Base-by-base conservation (phyloP, 2,113 vertebrate species). In the Agapornis roseicollis region DNA sequence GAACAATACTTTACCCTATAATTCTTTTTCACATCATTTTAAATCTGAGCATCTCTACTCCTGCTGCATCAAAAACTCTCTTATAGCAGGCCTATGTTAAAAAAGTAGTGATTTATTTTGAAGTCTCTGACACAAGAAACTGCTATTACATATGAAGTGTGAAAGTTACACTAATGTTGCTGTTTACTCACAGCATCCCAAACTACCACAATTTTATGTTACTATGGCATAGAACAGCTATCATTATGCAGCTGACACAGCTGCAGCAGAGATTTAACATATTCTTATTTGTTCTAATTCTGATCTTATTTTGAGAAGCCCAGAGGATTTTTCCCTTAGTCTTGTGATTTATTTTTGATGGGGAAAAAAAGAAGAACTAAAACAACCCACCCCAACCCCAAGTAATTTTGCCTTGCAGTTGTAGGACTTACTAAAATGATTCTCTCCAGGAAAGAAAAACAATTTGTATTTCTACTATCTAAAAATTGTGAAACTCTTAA, bases 1-100 rank as follows among this genome's bases (percentile, higher is more conserved):
- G 73, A 96, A 95, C 63, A 94, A 70, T 33, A 50, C 33, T 74
- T 95, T 55, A 76, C 25, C 18, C 69, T 86, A 7, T 72, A 92
- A 93, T 96, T 95, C 58, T 94, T 83, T 82, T 79, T 78, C 37
- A 77, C 42, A 65, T 81, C 55, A 66, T 86, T 90, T 95, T 85
- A 87, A 84, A 92, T 44, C 79, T 88, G 52, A 95, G 55, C 49
- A 89, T 90, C 89, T 90, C 77, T 65, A 24, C 25, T 93, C 92
- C 91, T 93, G 42, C 39, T 77, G 72, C 61, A 91, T 91, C 85
- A 92, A 90, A 88, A 96, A 80, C 56, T 60, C 80, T 90, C 63
- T 90, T 37, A 55, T 7, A 72, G 88, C 46, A 87, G 74, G 66
- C 37, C 90, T 69, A 56, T n/a, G 33, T 61, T 84, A 71, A 90